Evolutionary conservation across 1,140 invertebrate species (phyloP), one percentile per base, ranked within the genome.

Genomic region (Mizuhopecten yessoensis): DNA sequence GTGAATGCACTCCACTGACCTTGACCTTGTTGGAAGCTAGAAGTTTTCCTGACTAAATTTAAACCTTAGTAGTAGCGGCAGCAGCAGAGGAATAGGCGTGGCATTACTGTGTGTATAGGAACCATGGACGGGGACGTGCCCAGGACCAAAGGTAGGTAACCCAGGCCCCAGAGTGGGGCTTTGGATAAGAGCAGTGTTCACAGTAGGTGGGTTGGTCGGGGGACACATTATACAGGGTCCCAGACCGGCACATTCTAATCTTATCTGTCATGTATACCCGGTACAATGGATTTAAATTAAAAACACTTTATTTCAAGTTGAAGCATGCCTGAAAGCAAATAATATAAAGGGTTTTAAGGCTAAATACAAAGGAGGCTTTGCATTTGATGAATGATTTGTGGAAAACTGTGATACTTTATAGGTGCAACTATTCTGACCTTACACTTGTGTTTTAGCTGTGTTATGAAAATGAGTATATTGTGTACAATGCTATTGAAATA

Each of bases 11-110:
- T 75, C 57, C n/a, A 75, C 57, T 75, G 57, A 75, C 57, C 57
- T 75, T 75, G 57, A 75, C 57, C 57, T 75, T 75, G 57, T 75
- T 75, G 57, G 57, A 75, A 75, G 57, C 57, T 75, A 29, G 23
- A 75, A 75, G 57, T 75, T 75, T 75, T 75, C 57, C 57, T 75
- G 57, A 75, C 57, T 75, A 75, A 75, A 75, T 75, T 75, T 75
- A 75, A 29, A 75, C 42, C 42, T n/a, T 75, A 75, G 57, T 75
- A 75, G 57, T 29, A 29, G 57, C 57, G n/a, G 57, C 57, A 75
- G 57, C 57, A 75, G 57, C 57, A 75, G 57, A 75, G 29, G 57
- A 75, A 75, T 75, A 75, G 57, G 57, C 57, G 57, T 75, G 57
- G 57, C 57, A 9, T 75, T 75, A 29, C 57, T 75, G 57, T 75